Evolutionary conservation across 1,140 invertebrate species (phyloP).

Genomic region (Bicyclus anynana): DNA sequence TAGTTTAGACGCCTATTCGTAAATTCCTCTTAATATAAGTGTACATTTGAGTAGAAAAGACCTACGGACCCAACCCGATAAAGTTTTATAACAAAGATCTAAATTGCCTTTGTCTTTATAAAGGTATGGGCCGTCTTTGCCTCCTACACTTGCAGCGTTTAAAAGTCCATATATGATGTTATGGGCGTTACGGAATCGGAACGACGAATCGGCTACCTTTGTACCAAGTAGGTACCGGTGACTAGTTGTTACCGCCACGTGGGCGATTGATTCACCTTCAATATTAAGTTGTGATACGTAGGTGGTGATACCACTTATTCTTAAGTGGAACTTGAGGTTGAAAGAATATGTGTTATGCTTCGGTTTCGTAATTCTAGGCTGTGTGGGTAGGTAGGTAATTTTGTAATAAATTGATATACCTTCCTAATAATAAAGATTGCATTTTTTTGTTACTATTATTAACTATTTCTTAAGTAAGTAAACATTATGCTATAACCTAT

Average conservation of each 20-base stretch:
- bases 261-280: slow-evolving; percentile 68
- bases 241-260: slow-evolving; percentile 48
- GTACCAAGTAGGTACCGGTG: slow-evolving; percentile 54
- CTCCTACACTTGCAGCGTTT: slow-evolving; percentile 53
- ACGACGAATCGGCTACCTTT: slow-evolving; percentile 65
- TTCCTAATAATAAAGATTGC: neutral
- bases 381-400: slow-evolving; percentile 13
- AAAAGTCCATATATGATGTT: slow-evolving; percentile 67
- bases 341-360: slow-evolving; percentile 29
- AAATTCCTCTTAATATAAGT: no score
- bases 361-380: slow-evolving; percentile 37
- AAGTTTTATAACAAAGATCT: slow-evolving; percentile 19
- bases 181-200: slow-evolving; percentile 55
- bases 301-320: slow-evolving; percentile 50
- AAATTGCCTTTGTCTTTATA: slow-evolving; percentile 32
- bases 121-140: slow-evolving; percentile 48
- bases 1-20: no score
- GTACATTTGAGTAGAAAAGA: no score
- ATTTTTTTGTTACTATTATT: no score
- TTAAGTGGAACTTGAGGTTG: slow-evolving; percentile 38
- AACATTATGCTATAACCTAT: no score
- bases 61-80: neutral
- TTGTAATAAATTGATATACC: neutral
- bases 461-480: no score
- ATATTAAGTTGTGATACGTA: slow-evolving; percentile 57